Evolutionary conservation across 2,888 invertebrate genomes (phyloP).

Genomic region (Pristionchus maxplancki): DNA sequence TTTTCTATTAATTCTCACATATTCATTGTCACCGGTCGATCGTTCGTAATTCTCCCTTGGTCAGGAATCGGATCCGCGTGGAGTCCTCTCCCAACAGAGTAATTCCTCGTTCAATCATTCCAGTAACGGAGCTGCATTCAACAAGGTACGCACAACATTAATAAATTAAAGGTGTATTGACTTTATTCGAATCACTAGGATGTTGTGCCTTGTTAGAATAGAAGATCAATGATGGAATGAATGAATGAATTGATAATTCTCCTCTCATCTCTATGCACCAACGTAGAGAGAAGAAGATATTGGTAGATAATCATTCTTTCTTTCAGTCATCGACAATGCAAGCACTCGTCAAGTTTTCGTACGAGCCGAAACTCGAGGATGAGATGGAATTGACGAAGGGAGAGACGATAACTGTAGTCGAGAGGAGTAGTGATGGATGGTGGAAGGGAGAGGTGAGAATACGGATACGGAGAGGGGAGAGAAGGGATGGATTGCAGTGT

Average conservation of each 20-base stretch:
- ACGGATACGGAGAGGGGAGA: neutral
- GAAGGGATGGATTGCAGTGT: constrained; percentile 79
- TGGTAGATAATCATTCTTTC: too few relatives aligned
- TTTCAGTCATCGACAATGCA: constrained; percentile 51
- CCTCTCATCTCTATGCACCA: too few relatives aligned
- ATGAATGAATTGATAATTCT: neutral
- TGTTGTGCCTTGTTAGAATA: too few relatives aligned
- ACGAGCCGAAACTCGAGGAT: constrained; percentile 92
- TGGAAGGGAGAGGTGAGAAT: constrained; percentile 87
- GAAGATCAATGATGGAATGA: constrained; percentile 23
- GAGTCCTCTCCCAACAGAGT: constrained; percentile 43
- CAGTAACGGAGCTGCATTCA: neutral
- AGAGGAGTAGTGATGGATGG: constrained; percentile 99
- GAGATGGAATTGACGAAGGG: constrained; percentile 95
- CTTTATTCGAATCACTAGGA: too few relatives aligned
- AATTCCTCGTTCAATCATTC: neutral
- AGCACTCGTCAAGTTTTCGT: constrained; percentile 92
- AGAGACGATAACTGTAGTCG: constrained; percentile 92
- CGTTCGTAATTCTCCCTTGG: too few relatives aligned
- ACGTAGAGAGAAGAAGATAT: too few relatives aligned
- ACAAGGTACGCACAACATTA: neutral
- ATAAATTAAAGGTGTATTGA: too few relatives aligned
- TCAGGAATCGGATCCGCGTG: constrained; percentile 77
- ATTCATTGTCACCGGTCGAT: neutral
- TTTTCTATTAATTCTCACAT: neutral